A percentile compares a stretch with the other conserved stretches of the same genome.
Evolutionary conservation across 2,113 vertebrate species (phyloP).

Genomic region (Danionella cerebrum): DNA sequence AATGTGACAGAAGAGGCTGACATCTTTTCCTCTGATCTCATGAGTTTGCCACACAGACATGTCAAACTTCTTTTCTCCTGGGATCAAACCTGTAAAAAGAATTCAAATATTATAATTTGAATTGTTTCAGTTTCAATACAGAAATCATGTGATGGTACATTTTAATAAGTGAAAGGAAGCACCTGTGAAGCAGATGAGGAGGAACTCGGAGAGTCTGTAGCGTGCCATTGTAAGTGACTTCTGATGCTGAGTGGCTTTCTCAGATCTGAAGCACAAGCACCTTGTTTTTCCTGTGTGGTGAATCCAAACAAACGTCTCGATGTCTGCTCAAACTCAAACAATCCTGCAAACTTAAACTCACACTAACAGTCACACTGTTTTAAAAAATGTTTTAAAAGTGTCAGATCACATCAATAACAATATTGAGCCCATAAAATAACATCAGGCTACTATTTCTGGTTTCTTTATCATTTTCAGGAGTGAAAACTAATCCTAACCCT

Average conservation of each 20-base stretch:
- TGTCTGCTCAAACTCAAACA: not conserved
- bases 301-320: not conserved
- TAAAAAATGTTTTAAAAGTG: too few species aligned
- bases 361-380: not conserved
- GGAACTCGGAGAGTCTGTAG: not conserved
- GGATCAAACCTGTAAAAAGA: not conserved
- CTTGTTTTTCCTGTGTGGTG: not conserved
- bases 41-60: constrained; percentile 20
- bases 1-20: constrained; percentile 26
- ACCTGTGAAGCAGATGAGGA: not conserved
- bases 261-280: not conserved
- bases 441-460: too few species aligned
- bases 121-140: not conserved
- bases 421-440: too few species aligned
- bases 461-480: too few species aligned
- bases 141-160: not conserved
- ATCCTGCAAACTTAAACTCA: not conserved
- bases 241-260: not conserved
- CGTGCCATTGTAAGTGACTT: not conserved
- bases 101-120: too few species aligned
- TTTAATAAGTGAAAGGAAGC: not conserved
- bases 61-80: not conserved
- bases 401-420: too few species aligned
- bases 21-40: not conserved
- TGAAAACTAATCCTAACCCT: too few species aligned